These are phyloP conservation scores for Diglossa cyanea DNA, from an alignment of 2,797 vertebrate genomes.

Conservation along the genomic window DNA sequence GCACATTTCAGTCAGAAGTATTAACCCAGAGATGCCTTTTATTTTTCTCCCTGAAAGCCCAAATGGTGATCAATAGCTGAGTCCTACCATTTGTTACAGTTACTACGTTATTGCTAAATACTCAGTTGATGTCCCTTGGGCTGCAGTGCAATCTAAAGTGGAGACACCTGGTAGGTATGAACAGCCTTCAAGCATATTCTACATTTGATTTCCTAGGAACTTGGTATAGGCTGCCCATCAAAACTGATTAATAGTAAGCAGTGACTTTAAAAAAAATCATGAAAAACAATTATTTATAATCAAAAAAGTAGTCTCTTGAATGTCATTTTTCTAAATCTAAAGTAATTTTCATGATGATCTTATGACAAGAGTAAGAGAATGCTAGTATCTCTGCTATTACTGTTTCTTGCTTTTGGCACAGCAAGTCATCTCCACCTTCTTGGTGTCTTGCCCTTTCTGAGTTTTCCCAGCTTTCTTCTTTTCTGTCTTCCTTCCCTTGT, in stretches of 20 bases:
- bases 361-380: not conserved
- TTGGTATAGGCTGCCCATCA: not conserved
- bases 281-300: not conserved
- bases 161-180: not conserved
- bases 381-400: conserved; percentile 7
- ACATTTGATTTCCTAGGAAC: not conserved
- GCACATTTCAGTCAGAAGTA: not conserved
- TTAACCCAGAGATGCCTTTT: not conserved
- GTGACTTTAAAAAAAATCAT: not conserved
- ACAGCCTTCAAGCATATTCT: not conserved
- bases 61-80: not conserved
- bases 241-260: not conserved
- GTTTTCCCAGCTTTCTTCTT: not conserved
- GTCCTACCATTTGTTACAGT: not conserved
- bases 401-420: not conserved
- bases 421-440: not conserved
- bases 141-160: not conserved
- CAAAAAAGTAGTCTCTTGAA: not conserved
- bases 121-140: not conserved
- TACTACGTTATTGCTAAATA: not conserved
- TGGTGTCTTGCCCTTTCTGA: not conserved
- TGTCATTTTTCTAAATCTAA: conserved; percentile 39
- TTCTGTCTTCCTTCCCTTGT: not conserved
- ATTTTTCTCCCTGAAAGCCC: not conserved
- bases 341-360: not conserved